Percentiles rank a stretch among this genome's conserved stretches.
Evolutionary conservation across 2,888 invertebrate genomes (phyloP).

Genomic region (Blastobasis lacticolella): DNA sequence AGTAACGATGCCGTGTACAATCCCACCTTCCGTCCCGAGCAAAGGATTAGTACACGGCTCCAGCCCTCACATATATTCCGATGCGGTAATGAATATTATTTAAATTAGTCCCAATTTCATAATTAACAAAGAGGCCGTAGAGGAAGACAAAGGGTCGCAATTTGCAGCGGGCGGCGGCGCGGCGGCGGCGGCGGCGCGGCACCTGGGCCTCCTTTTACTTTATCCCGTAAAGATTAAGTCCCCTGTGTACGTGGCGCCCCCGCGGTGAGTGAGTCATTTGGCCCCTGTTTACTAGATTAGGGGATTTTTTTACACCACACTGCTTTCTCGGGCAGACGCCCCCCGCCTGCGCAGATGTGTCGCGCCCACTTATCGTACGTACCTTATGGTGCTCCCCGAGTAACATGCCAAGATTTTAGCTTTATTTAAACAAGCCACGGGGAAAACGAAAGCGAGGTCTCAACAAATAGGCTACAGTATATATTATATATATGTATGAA

Average conservation of each 20-base stretch:
- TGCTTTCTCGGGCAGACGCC: slow-evolving; percentile 42
- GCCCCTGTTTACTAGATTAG: slow-evolving; percentile 72
- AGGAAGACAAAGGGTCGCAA: slow-evolving; percentile 58
- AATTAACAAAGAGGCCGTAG: slow-evolving; percentile 50
- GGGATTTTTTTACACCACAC: slow-evolving; percentile 68
- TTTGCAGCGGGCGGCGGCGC: slow-evolving; percentile 43
- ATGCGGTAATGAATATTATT: slow-evolving; percentile 33
- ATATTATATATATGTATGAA: too few species aligned
- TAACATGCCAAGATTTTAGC: slow-evolving; percentile 40
- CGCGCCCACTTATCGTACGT: slow-evolving; percentile 38
- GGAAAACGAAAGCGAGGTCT: background rate
- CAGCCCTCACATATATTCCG: slow-evolving; percentile 2
- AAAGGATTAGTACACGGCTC: background rate
- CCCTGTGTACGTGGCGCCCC: slow-evolving; percentile 58
- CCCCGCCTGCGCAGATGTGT: slow-evolving; percentile 47
- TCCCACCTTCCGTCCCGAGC: too few species aligned
- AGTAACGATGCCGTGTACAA: too few species aligned
- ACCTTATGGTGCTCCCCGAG: slow-evolving; percentile 43
- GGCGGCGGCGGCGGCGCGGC: slow-evolving; percentile 39
- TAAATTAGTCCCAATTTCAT: slow-evolving; percentile 49
- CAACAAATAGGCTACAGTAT: too few species aligned
- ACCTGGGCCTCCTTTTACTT: slow-evolving; percentile 73
- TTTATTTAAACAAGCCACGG: background rate
- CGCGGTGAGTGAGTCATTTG: slow-evolving; percentile 69
- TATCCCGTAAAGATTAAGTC: slow-evolving; percentile 72